Conservation (phyloP, 2,797 vertebrate genomes). For the Peromyscus nudipes region DNA sequence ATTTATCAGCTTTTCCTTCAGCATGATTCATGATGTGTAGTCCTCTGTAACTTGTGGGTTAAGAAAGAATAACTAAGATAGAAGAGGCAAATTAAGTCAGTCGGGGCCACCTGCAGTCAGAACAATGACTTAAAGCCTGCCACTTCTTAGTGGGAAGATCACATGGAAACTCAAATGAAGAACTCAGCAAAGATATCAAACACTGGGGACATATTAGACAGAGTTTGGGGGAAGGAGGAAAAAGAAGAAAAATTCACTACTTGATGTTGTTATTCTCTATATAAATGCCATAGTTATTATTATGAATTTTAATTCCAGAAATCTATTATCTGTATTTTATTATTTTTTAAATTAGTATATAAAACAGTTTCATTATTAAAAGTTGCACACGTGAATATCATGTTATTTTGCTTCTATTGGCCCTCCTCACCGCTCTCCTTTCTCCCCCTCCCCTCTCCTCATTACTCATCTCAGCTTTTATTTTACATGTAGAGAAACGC, state of each 20-base stretch:
- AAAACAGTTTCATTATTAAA: neutral
- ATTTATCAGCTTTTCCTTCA: slow-evolving; percentile 64
- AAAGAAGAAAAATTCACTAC: neutral
- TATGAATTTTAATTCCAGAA: slow-evolving; percentile 39
- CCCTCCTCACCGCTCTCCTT: neutral
- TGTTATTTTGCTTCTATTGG: neutral
- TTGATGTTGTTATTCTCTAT: neutral
- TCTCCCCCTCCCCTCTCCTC: neutral
- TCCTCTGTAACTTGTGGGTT: slow-evolving; percentile 56
- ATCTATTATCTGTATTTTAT: neutral
- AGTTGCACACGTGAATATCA: neutral
- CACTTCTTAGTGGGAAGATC: slow-evolving; percentile 20
- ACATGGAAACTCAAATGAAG: slow-evolving; percentile 6
- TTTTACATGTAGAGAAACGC: neutral
- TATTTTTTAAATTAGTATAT: neutral
- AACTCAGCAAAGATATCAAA: slow-evolving; percentile 55
- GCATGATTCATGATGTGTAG: slow-evolving; percentile 66
- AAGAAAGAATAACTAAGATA: slow-evolving; percentile 45
- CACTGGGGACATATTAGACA: neutral
- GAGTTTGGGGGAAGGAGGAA: neutral
- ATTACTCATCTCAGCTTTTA: neutral
- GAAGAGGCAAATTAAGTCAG: slow-evolving; percentile 62
- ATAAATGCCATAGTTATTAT: neutral
- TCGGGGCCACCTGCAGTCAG: slow-evolving; percentile 73
- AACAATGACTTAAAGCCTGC: slow-evolving; percentile 45